phyloP scores from a whole-genome alignment of 2,888 invertebrate genomes.

The Phaonia tiefii region DNA sequence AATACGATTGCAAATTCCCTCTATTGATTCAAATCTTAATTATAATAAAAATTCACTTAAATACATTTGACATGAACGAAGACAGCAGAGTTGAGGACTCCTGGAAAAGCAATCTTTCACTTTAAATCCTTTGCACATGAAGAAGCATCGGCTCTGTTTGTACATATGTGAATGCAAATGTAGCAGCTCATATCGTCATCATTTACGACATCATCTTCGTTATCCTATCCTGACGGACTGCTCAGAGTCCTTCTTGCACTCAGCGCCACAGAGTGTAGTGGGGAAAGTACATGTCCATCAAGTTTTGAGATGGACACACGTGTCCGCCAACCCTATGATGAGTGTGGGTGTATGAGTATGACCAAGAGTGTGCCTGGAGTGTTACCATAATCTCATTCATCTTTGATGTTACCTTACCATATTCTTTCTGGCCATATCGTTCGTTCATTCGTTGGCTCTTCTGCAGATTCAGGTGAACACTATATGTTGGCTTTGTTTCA shows the following conservation, averaged over 20 bases:
- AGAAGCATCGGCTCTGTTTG: background rate
- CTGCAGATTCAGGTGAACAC: background rate
- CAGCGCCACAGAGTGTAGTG: background rate
- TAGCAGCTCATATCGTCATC: background rate
- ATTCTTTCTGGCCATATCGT: constrained; percentile 10
- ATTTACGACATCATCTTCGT: constrained; percentile 1
- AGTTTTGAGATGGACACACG: constrained; percentile 48
- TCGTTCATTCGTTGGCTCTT: background rate
- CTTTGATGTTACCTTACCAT: constrained; percentile 37
- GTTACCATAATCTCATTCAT: constrained; percentile 34
- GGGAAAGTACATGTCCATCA: constrained; percentile 51
- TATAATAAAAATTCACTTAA: constrained; percentile 16
- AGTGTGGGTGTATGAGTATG: background rate
- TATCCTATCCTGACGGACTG: constrained; percentile 22
- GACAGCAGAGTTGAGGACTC: background rate
- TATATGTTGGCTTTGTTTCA: constrained; percentile 21
- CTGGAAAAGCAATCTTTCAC: constrained; percentile 48
- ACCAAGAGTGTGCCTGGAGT: background rate
- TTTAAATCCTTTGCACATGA: constrained; percentile 53
- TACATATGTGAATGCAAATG: background rate
- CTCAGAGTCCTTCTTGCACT: constrained; percentile 19
- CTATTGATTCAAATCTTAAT: constrained; percentile 17
- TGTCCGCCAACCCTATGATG: constrained; percentile 26
- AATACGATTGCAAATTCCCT: too few species aligned
- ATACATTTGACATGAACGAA: constrained; percentile 41